Base-by-base conservation (phyloP, 2,113 vertebrate species). In the Eonycteris spelaea region DNA sequence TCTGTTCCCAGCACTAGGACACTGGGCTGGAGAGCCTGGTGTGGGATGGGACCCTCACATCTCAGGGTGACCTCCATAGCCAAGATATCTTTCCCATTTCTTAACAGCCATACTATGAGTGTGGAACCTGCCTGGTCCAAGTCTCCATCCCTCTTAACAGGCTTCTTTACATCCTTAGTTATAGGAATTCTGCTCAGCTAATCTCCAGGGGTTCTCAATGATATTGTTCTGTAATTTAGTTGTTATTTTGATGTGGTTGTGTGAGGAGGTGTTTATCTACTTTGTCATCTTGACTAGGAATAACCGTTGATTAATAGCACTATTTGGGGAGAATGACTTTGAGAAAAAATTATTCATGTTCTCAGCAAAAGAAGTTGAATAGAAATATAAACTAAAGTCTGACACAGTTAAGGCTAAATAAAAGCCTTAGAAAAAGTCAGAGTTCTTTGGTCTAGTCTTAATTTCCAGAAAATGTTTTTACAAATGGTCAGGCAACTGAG, bases 401-500 rank as follows among this genome's bases (percentile, higher is more conserved):
- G 28, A 78, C 21, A 93, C 80, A 91, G 91, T 86, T 55, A 91
- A 94, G 38, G 77, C 21, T 80, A 91, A 85, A 91, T 33, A 73
- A 94, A 85, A 88, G 65, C 83, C 78, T 88, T n/a, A 91, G 61
- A 89, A 74, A 96, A 95, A 95, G 94, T 93, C 95, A 93, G 86
- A 97, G 86, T 95, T 77, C 96, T 95, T 48, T 74, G 84, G 78
- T 94, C 45, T 85, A 75, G 61, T 82, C 67, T 87, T 96, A 82
- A 97, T 94, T 96, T 96, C 77, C 88, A 92, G 87, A 92, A 96
- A 95, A 91, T 65, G 53, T 40, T 80, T 94, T 94, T 96, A 90
- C 94, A 96, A 96, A 90, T 55, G 75, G 91, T 94, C 96, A 96
- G 97, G 85, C 96, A 96, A 53, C 95, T 96, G 95, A 95, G 91